Conservation (phyloP, 2,797 vertebrate species). For the Tangara arthus region DNA sequence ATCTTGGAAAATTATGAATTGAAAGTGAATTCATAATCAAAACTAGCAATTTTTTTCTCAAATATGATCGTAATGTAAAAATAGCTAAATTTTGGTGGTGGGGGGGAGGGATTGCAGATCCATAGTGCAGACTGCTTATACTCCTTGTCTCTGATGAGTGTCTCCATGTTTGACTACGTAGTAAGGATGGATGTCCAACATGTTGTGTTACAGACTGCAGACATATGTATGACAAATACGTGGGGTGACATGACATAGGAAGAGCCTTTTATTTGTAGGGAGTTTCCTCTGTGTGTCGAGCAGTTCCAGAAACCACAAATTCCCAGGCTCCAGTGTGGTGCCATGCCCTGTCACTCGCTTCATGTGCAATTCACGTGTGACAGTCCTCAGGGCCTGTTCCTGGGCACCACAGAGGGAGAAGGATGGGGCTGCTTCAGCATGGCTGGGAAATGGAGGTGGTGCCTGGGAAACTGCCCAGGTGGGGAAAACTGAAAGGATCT, state of each 20-base stretch:
- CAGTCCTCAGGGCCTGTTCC: not conserved
- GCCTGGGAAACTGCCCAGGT: not conserved
- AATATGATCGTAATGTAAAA: not conserved
- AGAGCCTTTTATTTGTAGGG: not conserved
- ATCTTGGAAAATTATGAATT: not conserved
- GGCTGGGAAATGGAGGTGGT: not conserved
- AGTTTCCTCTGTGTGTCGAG: not conserved
- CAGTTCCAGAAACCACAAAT: not conserved
- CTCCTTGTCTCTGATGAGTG: not conserved
- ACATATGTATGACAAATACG: not conserved
- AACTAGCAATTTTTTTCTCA: not conserved
- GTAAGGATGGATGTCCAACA: not conserved
- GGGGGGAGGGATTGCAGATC: not conserved
- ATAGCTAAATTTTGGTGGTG: not conserved
- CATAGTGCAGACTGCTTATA: not conserved
- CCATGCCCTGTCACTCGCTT: rapidly evolving
- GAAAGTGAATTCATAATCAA: conserved; percentile 1
- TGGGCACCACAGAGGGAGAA: not conserved
- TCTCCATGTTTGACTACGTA: not conserved
- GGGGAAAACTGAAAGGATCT: not conserved
- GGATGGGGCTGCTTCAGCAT: not conserved
- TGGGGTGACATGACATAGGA: not conserved
- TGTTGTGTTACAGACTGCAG: not conserved
- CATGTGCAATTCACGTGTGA: not conserved
- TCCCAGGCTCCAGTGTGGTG: not conserved